These are phyloP conservation scores for Patella vulgata DNA, from an alignment of 1,140 invertebrate species.

Conservation along the genomic window DNA sequence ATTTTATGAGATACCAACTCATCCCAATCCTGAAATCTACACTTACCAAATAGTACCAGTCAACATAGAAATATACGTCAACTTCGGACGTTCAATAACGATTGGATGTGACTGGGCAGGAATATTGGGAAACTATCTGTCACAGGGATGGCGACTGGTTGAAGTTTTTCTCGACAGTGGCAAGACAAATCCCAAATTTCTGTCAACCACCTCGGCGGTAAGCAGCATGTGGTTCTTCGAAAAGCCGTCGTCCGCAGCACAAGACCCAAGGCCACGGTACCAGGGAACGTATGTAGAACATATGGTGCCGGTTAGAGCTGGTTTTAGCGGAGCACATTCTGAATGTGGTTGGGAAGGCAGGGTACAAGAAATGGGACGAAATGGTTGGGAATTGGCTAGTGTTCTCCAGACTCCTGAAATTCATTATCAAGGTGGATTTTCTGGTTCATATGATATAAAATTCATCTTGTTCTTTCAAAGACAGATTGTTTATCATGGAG, in stretches of 20 bases:
- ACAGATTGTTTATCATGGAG: too few relatives aligned
- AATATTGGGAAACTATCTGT: slow-evolving; percentile 25
- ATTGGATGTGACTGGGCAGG: slow-evolving; percentile 42
- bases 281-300: slow-evolving; percentile 45
- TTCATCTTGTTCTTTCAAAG: slow-evolving; percentile 40
- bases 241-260: slow-evolving; percentile 33
- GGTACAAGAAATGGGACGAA: slow-evolving; percentile 37
- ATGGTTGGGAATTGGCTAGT: slow-evolving; percentile 51
- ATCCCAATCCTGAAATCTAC: slow-evolving; percentile 30
- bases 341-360: slow-evolving; percentile 38
- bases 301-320: slow-evolving; percentile 9
- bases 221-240: slow-evolving; percentile 50
- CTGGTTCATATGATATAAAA: slow-evolving; percentile 11
- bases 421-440: not conserved
- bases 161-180: slow-evolving; percentile 46
- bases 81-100: slow-evolving; percentile 14
- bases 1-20: slow-evolving; percentile 44
- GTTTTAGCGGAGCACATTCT: slow-evolving; percentile 17
- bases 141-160: slow-evolving; percentile 42
- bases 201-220: slow-evolving; percentile 9
- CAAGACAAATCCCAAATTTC: slow-evolving; percentile 6
- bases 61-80: slow-evolving; percentile 14
- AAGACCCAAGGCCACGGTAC: slow-evolving; percentile 43
- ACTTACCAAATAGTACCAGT: slow-evolving; percentile 41
- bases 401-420: slow-evolving; percentile 44